Conservation (phyloP, 2,797 vertebrate species). For the Microhierax caerulescens region DNA sequence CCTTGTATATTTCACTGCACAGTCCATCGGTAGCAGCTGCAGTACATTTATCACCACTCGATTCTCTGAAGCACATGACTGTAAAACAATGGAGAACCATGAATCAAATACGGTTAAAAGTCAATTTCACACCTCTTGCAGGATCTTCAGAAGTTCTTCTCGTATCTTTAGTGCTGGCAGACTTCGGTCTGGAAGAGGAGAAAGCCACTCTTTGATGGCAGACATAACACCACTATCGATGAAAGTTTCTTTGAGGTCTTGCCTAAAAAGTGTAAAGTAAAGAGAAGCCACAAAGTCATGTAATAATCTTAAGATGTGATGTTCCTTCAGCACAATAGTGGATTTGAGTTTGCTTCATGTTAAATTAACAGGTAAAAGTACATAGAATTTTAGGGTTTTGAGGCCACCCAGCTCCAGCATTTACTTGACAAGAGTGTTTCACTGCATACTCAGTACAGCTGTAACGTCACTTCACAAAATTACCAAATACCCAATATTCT, state of each 20-base stretch:
- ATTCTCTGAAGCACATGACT: neutral
- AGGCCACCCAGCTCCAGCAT: neutral
- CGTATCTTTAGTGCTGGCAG: slow-evolving; percentile 92
- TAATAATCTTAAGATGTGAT: neutral
- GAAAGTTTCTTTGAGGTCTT: slow-evolving; percentile 97
- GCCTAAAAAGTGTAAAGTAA: slow-evolving; percentile 74
- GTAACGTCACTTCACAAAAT: neutral
- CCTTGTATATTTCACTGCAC: neutral
- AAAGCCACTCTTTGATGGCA: slow-evolving; percentile 99
- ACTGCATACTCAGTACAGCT: neutral
- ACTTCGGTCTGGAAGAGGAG: slow-evolving; percentile 93
- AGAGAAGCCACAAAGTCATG: neutral
- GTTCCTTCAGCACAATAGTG: neutral
- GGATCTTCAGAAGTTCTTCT: slow-evolving; percentile 92
- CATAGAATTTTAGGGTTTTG: neutral
- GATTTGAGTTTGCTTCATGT: neutral
- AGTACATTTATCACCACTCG: neutral
- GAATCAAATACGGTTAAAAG: neutral
- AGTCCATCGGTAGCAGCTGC: neutral
- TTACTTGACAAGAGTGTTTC: neutral
- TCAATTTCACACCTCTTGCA: slow-evolving; percentile 87
- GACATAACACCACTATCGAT: slow-evolving; percentile 98
- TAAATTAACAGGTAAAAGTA: neutral
- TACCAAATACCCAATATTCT: neutral
- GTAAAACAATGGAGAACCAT: neutral